Percentiles rank a stretch among this genome's conserved stretches.
Evolutionary conservation across 2,888 invertebrate species (phyloP).

Genomic region (Spisula solida): DNA sequence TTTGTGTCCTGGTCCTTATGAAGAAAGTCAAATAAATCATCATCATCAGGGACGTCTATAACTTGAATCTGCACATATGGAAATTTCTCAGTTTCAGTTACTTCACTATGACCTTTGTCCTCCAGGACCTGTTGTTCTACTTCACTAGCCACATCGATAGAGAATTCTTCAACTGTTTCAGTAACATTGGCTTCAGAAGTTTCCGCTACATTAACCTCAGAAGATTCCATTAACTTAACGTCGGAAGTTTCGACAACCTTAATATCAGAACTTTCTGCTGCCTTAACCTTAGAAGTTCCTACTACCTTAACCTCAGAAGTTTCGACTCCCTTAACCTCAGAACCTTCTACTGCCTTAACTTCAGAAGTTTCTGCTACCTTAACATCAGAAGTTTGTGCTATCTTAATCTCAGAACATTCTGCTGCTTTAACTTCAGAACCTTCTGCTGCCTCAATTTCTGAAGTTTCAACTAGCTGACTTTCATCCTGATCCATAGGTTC

Average conservation of each 20-base stretch:
- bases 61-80: slow-evolving; percentile 46
- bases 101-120: not conserved
- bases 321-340: no score
- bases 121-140: not conserved
- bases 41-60: slow-evolving; percentile 62
- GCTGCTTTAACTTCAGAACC: not conserved
- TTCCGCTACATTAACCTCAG: not conserved
- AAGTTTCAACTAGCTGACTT: no score
- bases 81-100: not conserved
- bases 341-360: no score
- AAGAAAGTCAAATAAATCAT: slow-evolving; percentile 67
- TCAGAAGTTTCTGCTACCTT: no score
- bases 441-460: no score
- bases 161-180: not conserved
- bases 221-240: not conserved
- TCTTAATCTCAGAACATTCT: not conserved
- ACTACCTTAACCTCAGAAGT: no score
- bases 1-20: not conserved
- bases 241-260: not conserved
- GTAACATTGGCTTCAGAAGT: not conserved
- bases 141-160: not conserved
- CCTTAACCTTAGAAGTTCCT: no score
- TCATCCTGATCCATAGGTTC: not conserved
- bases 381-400: not conserved
- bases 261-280: not conserved